Conservation (phyloP, 2,797 vertebrate genomes). For the Semaprochilodus insignis region DNA sequence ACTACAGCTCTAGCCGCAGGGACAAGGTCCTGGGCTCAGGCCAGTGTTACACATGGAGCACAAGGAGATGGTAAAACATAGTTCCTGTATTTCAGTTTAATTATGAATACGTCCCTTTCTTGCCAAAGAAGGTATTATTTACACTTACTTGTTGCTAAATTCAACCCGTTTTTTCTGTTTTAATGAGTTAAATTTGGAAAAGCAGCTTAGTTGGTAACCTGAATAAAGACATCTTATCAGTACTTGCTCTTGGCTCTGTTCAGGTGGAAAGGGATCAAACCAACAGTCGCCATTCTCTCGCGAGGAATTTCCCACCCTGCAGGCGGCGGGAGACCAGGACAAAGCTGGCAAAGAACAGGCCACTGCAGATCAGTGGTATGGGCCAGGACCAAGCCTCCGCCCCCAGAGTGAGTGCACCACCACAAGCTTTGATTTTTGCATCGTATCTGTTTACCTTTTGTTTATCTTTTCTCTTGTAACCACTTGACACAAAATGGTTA, state of each 20-base stretch:
- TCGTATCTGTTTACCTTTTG: background rate
- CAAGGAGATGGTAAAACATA: slow-evolving; percentile 90
- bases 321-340: slow-evolving; percentile 98
- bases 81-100: background rate
- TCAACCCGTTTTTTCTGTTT: background rate
- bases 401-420: slow-evolving; percentile 86
- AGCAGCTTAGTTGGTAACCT: background rate
- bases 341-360: slow-evolving; percentile 94
- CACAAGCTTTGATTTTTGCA: background rate
- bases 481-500: background rate
- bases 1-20: slow-evolving; percentile 87
- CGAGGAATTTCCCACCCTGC: slow-evolving; percentile 99
- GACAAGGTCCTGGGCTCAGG: slow-evolving; percentile 96
- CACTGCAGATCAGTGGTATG: slow-evolving; percentile 97
- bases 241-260: slow-evolving; percentile 5
- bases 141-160: background rate
- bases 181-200: background rate
- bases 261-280: slow-evolving; percentile 97
- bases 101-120: background rate
- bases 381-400: slow-evolving; percentile 99
- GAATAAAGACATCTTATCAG: background rate
- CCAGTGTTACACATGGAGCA: slow-evolving; percentile 93
- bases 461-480: background rate
- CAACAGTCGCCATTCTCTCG: slow-evolving; percentile 98
- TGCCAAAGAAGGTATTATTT: background rate